Percentiles rank a stretch among this genome's conserved stretches.
Conservation (phyloP, 2,797 vertebrate species). For the Dendrocincla tyrannina region DNA sequence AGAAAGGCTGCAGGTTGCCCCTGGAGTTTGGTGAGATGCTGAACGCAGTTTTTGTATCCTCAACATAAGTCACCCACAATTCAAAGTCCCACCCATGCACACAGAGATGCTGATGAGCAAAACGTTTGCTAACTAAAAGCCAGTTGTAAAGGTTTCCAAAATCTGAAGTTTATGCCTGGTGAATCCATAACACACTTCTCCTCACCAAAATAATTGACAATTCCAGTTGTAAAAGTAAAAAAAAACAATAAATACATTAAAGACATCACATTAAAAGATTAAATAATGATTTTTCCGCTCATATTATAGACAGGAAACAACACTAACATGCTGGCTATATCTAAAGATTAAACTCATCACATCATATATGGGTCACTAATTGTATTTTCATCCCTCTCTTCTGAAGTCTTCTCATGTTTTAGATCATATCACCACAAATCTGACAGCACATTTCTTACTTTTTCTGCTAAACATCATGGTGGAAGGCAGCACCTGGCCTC, state of each 20-base stretch:
- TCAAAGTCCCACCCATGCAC: background rate
- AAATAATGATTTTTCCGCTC: background rate
- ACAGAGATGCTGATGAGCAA: background rate
- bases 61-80: background rate
- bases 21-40: background rate
- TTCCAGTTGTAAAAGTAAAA: slow-evolving; percentile 43
- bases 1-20: background rate
- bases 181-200: background rate
- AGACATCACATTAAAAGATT: slow-evolving; percentile 26
- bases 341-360: slow-evolving; percentile 46
- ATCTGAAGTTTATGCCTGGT: background rate
- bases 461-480: slow-evolving; percentile 35
- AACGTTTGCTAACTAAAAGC: background rate
- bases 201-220: background rate
- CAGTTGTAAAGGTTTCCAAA: background rate
- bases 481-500: slow-evolving; percentile 29
- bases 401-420: background rate
- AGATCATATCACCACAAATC: slow-evolving; percentile 36
- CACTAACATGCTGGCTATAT: background rate
- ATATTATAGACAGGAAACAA: background rate
- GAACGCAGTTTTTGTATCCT: background rate
- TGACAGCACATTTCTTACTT: background rate
- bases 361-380: background rate
- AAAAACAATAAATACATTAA: slow-evolving; percentile 55
- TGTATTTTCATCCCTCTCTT: slow-evolving; percentile 41